Conservation (phyloP, 2,888 invertebrate species). For the Lycophotia porphyrea region DNA sequence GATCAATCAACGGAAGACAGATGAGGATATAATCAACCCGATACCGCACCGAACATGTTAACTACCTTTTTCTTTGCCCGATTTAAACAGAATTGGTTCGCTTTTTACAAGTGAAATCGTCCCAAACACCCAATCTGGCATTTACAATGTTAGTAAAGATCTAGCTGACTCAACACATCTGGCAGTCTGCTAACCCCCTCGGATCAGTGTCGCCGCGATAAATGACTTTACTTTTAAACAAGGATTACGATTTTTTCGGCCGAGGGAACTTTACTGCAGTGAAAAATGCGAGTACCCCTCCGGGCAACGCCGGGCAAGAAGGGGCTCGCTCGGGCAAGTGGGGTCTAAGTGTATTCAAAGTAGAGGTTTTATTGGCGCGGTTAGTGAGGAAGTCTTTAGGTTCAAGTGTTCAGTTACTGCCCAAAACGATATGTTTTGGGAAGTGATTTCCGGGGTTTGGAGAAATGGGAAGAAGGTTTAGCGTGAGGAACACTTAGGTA, state of each 20-base stretch:
- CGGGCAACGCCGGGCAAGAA: slow-evolving; percentile 4
- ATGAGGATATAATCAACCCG: no score
- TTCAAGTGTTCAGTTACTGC: slow-evolving; percentile 28
- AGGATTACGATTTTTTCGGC: slow-evolving; percentile 71
- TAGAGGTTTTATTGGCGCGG: slow-evolving; percentile 59
- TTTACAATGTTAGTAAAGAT: neutral
- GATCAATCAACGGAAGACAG: no score
- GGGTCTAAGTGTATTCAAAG: slow-evolving; percentile 50
- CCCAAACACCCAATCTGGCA: neutral
- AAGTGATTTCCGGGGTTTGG: slow-evolving; percentile 14
- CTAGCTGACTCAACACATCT: slow-evolving; percentile 35
- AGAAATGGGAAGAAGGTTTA: slow-evolving; percentile 10
- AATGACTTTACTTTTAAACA: slow-evolving; percentile 82
- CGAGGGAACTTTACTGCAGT: slow-evolving; percentile 52
- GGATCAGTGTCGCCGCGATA: slow-evolving; percentile 68
- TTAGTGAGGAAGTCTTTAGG: slow-evolving; percentile 50
- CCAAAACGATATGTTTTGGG: slow-evolving; percentile 1
- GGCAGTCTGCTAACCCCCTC: slow-evolving; percentile 34
- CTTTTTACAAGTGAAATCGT: neutral
- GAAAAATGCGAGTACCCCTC: slow-evolving; percentile 57
- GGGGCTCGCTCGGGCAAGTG: slow-evolving; percentile 1
- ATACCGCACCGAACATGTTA: no score
- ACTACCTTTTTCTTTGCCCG: neutral
- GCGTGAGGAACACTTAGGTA: neutral
- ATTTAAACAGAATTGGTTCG: neutral